Percentiles rank a stretch among this genome's conserved stretches.
Evolutionary conservation across 2,888 invertebrate species (phyloP).

Genomic region (Drosophila kambysellisi): DNA sequence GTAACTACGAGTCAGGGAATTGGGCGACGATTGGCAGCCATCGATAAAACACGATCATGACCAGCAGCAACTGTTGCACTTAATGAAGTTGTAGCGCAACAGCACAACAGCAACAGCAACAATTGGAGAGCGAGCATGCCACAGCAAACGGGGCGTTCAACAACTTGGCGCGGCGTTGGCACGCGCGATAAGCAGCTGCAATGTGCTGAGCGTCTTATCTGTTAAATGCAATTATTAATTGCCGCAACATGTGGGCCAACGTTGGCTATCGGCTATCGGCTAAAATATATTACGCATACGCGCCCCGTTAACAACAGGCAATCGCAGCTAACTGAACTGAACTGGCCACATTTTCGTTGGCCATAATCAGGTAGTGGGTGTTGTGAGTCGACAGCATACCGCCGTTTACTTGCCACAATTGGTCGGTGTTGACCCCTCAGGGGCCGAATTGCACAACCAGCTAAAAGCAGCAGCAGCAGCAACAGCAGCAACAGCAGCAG

Average conservation of each 20-base stretch:
- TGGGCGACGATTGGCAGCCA: conserved; percentile 60
- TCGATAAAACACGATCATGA: conserved; percentile 71
- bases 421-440: conserved; percentile 70
- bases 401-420: conserved; percentile 48
- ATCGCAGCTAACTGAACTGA: neutral
- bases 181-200: conserved; percentile 56
- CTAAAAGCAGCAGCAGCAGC: conserved; percentile 19
- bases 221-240: conserved; percentile 70
- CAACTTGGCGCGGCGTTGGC: conserved; percentile 42
- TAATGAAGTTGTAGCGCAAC: conserved; percentile 56
- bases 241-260: conserved; percentile 56
- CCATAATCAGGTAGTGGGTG: conserved; percentile 50
- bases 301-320: conserved; percentile 30
- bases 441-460: conserved; percentile 54
- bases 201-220: conserved; percentile 51
- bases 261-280: conserved; percentile 2
- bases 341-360: conserved; percentile 4
- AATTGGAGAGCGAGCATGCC: conserved; percentile 26
- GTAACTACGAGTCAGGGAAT: conserved; percentile 35
- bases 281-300: conserved; percentile 45
- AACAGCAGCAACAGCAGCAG: conserved; percentile 24
- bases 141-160: conserved; percentile 40
- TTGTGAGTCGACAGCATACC: conserved; percentile 23
- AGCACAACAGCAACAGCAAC: neutral
- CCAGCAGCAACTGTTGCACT: conserved; percentile 38